Conservation (phyloP, 2,797 vertebrate species). For the Chaetophractus vellerosus region DNA sequence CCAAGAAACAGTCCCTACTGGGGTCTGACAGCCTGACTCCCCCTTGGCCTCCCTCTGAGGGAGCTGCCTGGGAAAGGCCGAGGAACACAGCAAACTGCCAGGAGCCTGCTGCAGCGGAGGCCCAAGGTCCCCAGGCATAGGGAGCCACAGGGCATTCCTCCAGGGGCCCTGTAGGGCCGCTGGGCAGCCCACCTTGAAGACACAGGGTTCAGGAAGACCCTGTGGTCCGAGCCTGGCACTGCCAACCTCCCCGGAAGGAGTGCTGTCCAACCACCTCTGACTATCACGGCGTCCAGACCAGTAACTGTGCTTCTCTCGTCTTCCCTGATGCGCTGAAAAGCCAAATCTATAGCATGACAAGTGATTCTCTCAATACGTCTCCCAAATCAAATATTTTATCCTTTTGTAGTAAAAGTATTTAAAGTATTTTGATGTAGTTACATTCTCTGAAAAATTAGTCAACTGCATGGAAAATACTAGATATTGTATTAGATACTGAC, state of each 20-base stretch:
- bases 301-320: too few species aligned
- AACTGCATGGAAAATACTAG: not conserved
- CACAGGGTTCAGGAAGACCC: too few species aligned
- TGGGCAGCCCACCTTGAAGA: too few species aligned
- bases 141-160: too few species aligned
- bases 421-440: not conserved
- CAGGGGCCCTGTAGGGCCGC: too few species aligned
- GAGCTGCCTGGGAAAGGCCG: not conserved
- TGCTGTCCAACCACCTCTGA: too few species aligned
- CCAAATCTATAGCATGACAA: accelerated
- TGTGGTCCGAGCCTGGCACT: too few species aligned
- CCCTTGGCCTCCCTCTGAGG: not conserved
- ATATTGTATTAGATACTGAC: accelerated
- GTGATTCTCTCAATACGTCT: too few species aligned
- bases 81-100: not conserved
- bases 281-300: not conserved
- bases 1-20: not conserved
- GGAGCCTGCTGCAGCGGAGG: not conserved
- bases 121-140: too few species aligned
- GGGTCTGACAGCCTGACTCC: not conserved
- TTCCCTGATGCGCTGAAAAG: not conserved
- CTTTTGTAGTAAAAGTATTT: not conserved
- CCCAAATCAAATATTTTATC: not conserved
- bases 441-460: not conserved
- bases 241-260: too few species aligned